Percentiles rank a stretch among this genome's conserved stretches.
These are phyloP conservation scores for Pasiphila rectangulata DNA, from an alignment of 2,888 invertebrate species.

Conservation along the genomic window DNA sequence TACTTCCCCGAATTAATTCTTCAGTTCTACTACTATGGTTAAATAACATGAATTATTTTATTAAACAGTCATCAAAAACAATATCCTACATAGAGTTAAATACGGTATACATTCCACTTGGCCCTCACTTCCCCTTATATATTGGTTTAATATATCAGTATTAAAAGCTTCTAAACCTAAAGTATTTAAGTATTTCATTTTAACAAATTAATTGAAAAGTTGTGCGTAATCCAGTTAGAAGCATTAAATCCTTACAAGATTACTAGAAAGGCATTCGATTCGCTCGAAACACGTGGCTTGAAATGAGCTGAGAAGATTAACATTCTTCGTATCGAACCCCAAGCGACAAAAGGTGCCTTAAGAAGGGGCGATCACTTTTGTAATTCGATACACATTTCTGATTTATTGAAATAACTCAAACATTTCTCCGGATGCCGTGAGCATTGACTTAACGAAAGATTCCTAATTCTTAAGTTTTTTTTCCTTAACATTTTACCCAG, in stretches of 20 bases:
- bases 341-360: conserved; percentile 53
- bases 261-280: conserved; percentile 47
- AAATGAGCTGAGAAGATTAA: conserved; percentile 63
- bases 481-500: too few species aligned
- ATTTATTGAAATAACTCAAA: conserved; percentile 77
- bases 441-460: background rate
- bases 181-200: too few species aligned
- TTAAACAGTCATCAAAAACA: too few species aligned
- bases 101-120: too few species aligned
- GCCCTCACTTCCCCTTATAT: too few species aligned
- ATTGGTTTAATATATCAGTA: too few species aligned
- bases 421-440: conserved; percentile 44
- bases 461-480: background rate
- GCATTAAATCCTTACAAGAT: conserved; percentile 42
- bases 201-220: conserved; percentile 6
- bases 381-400: conserved; percentile 75
- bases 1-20: too few species aligned
- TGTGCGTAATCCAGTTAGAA: conserved; percentile 20
- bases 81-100: too few species aligned
- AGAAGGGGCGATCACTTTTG: conserved; percentile 54
- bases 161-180: too few species aligned
- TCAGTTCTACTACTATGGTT: too few species aligned
- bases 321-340: conserved; percentile 59
- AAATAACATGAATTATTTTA: too few species aligned
- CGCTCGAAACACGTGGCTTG: conserved; percentile 50